Conservation (phyloP, 1,140 invertebrate species). For the Oedothorax gibbosus region DNA sequence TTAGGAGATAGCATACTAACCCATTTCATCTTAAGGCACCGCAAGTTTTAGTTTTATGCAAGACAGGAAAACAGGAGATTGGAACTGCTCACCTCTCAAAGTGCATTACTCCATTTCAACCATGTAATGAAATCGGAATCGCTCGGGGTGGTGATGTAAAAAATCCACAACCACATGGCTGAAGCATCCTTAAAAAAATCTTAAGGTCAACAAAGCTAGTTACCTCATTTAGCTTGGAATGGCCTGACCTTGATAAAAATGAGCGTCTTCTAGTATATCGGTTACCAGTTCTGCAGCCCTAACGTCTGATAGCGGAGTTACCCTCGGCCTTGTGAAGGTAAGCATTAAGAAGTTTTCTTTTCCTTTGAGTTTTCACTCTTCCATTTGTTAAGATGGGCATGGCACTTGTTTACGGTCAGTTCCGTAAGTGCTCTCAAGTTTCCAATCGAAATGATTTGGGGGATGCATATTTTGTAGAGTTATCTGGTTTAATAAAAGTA, state of each 20-base stretch:
- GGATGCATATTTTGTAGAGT: no score
- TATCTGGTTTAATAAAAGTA: no score
- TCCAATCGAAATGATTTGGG: no score
- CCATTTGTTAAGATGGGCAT: not conserved
- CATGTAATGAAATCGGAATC: conserved; percentile 15
- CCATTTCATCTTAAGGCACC: not conserved
- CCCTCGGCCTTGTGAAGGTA: conserved; percentile 46
- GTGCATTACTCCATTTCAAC: conserved; percentile 48
- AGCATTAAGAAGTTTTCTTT: conserved; percentile 28
- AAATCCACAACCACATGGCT: conserved; percentile 10
- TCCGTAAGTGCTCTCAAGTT: no score
- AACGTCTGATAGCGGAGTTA: conserved; percentile 18
- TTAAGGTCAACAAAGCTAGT: conserved; percentile 45
- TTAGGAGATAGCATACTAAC: conserved; percentile 45
- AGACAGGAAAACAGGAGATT: conserved; percentile 18
- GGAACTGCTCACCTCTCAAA: conserved; percentile 28
- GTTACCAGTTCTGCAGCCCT: conserved; percentile 28
- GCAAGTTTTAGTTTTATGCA: not conserved
- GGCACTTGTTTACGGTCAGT: no score
- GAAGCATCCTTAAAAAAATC: conserved; percentile 17
- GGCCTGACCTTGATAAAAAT: conserved; percentile 57
- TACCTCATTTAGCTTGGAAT: conserved; percentile 47
- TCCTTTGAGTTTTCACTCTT: conserved; percentile 19
- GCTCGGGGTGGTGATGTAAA: conserved; percentile 14
- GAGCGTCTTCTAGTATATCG: conserved; percentile 22